A percentile compares a stretch with the other conserved stretches of the same genome.
Evolutionary conservation across 2,888 invertebrate species (phyloP).

Genomic region (Deilephila elpenor): DNA sequence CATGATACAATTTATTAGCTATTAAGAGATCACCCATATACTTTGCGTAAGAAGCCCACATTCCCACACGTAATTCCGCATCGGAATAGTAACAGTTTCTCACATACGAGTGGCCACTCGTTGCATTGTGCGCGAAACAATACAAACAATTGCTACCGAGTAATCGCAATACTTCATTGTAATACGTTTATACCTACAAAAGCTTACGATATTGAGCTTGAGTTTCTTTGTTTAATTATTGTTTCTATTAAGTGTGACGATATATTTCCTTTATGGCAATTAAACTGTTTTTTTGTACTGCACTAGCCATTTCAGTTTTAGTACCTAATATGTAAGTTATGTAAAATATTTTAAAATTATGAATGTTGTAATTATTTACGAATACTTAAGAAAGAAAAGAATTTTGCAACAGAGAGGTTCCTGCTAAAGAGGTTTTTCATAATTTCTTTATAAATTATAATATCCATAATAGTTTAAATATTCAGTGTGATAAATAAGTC

Average conservation of each 20-base stretch:
- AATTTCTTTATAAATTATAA: too few species aligned
- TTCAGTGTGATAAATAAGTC: too few species aligned
- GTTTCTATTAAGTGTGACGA: constrained; percentile 29
- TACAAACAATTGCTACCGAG: constrained; percentile 62
- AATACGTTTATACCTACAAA: constrained; percentile 57
- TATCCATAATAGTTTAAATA: too few species aligned
- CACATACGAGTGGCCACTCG: constrained; percentile 69
- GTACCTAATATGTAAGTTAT: too few species aligned
- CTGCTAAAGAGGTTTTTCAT: too few species aligned
- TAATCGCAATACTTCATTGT: constrained; percentile 59
- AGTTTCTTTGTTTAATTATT: constrained; percentile 55
- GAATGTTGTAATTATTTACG: too few species aligned
- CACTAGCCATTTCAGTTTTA: too few species aligned
- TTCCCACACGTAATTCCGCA: constrained; percentile 67
- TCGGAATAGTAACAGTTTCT: constrained; percentile 71
- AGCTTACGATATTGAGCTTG: constrained; percentile 56
- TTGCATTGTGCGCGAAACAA: constrained; percentile 72
- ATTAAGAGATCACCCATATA: constrained; percentile 36
- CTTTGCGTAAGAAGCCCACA: constrained; percentile 56
- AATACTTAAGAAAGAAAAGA: too few species aligned
- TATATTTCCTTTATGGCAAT: constrained; percentile 19
- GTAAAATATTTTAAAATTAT: too few species aligned
- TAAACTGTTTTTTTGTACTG: not conserved
- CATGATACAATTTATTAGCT: not conserved
- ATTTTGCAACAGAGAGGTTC: too few species aligned